phyloP scores from a whole-genome alignment of 2,113 vertebrate species.

The Echinops telfairi region DNA sequence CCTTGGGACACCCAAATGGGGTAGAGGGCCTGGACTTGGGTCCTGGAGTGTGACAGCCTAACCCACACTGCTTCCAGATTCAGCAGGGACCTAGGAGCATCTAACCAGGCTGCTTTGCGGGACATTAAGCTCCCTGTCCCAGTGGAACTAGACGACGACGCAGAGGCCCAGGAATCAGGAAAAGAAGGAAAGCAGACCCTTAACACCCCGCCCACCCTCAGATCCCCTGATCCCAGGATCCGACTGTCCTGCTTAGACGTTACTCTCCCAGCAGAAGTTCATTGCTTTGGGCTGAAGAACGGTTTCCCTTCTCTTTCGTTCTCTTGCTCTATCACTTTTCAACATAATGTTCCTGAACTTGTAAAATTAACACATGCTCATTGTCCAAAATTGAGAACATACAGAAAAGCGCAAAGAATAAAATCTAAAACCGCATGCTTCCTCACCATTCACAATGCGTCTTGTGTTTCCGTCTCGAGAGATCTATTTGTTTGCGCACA shows the following conservation, averaged over 20 bases:
- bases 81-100: neutral
- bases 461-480: neutral
- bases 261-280: neutral
- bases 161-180: neutral
- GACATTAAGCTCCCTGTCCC: neutral
- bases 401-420: neutral
- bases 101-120: neutral
- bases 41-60: neutral
- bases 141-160: neutral
- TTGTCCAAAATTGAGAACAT: slow-evolving; percentile 19
- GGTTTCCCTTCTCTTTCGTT: neutral
- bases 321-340: neutral
- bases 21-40: neutral
- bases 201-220: neutral
- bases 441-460: slow-evolving; percentile 6
- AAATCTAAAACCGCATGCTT: neutral
- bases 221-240: neutral
- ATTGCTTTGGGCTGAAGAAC: neutral
- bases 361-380: neutral
- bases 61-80: neutral
- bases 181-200: neutral
- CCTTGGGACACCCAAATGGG: neutral
- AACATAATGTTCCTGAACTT: neutral
- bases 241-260: neutral
- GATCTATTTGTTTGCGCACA: slow-evolving; percentile 1